phyloP scores from a whole-genome alignment of 1,140 invertebrate genomes.

The Sycobia sp. region DNA sequence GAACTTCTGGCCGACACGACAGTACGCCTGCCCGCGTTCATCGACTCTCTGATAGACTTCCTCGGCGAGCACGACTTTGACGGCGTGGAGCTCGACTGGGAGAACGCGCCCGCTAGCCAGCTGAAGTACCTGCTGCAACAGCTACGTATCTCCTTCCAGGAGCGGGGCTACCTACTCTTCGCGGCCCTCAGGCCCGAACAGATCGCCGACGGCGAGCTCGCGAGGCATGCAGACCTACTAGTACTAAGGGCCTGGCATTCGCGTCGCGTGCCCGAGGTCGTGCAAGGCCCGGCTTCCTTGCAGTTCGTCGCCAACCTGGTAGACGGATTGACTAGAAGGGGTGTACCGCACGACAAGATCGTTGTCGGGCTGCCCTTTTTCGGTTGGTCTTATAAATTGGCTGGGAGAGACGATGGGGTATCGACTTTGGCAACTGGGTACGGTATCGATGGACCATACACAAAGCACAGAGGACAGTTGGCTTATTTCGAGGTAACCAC shows the following conservation, averaged over 20 bases:
- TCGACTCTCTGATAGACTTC: conserved; percentile 63
- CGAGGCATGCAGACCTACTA: conserved; percentile 44
- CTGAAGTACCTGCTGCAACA: conserved; percentile 40
- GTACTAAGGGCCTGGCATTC: conserved; percentile 54
- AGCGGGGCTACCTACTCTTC: conserved; percentile 43
- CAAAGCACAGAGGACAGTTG: conserved; percentile 68
- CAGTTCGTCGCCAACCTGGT: conserved; percentile 38
- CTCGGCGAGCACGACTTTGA: conserved; percentile 66
- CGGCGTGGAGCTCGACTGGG: conserved; percentile 70
- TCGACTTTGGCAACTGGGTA: conserved; percentile 47
- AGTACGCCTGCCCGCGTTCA: conserved; percentile 51
- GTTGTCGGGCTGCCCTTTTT: conserved; percentile 70
- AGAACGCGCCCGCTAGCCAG: conserved; percentile 44
- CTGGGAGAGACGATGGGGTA: conserved; percentile 43
- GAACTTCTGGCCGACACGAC: conserved; percentile 37
- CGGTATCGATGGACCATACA: conserved; percentile 69
- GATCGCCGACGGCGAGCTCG: conserved; percentile 43
- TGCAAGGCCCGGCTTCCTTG: conserved; percentile 48
- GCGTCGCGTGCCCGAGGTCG: conserved; percentile 44
- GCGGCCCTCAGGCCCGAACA: conserved; percentile 46
- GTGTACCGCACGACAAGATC: conserved; percentile 64
- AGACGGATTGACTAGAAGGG: conserved; percentile 47
- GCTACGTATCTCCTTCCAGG: conserved; percentile 35
- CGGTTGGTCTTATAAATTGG: conserved; percentile 61
- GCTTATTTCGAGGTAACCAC: conserved; percentile 67